Conservation (phyloP, 1,140 invertebrate species). For the Oncopodura yosiiana region DNA sequence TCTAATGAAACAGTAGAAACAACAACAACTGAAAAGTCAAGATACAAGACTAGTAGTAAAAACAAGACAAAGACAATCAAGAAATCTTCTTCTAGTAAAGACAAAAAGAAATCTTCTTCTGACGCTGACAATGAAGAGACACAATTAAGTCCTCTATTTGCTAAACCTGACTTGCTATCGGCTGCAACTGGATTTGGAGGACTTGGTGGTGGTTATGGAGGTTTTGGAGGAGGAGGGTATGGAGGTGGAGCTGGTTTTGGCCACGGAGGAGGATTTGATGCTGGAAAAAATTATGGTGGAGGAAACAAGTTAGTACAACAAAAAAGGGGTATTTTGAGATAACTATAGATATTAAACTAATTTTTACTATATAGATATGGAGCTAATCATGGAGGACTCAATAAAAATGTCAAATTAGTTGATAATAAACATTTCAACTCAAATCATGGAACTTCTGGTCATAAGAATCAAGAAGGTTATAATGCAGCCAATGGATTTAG, state of each 20-base stretch:
- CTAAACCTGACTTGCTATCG: slow-evolving; percentile 22
- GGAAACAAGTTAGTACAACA: slow-evolving; percentile 18
- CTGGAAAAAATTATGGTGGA: slow-evolving; percentile 6
- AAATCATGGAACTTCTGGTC: slow-evolving; percentile 2
- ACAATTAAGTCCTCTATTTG: not conserved
- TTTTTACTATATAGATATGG: slow-evolving; percentile 13
- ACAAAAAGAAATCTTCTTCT: not conserved
- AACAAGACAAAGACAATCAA: not conserved
- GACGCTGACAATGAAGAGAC: not conserved
- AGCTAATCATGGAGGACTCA: slow-evolving; percentile 19
- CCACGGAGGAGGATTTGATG: slow-evolving; percentile 4
- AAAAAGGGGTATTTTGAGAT: not conserved
- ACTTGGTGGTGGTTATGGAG: slow-evolving; percentile 2
- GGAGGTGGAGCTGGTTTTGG: slow-evolving; percentile 14
- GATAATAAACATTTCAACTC: slow-evolving; percentile 11
- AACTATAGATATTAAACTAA: not conserved
- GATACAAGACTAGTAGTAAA: not conserved
- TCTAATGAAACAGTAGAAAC: not conserved
- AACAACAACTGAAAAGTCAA: no score
- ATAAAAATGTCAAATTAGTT: slow-evolving; percentile 21
- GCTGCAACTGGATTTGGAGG: slow-evolving; percentile 25
- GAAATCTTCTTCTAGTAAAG: not conserved
- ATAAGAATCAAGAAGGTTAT: slow-evolving; percentile 26
- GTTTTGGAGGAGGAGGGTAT: not conserved
- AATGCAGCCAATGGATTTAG: slow-evolving; percentile 8